phyloP scores from a whole-genome alignment of 2,113 vertebrate species.

The Chloebia gouldiae region DNA sequence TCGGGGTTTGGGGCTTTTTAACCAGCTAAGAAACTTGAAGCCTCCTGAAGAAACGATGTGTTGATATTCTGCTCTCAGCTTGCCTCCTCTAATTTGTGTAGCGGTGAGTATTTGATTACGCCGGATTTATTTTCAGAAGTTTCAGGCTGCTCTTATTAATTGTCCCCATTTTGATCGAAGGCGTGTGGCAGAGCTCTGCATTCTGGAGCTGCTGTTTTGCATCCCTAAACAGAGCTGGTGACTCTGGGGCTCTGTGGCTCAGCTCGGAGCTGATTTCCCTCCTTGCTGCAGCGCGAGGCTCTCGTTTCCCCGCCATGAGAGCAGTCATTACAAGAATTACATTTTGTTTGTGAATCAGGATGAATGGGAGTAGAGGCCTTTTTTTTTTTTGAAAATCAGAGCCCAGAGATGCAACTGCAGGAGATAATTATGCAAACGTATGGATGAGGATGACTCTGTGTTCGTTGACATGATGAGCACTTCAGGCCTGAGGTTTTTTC shows the following conservation, averaged over 20 bases:
- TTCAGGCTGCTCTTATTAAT: slow-evolving; percentile 69
- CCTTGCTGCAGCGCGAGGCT: not conserved
- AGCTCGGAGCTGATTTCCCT: not conserved
- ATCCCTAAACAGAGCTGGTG: slow-evolving; percentile 34
- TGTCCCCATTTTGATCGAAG: slow-evolving; percentile 48
- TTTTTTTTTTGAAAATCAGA: slow-evolving; percentile 27
- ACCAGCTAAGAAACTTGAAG: slow-evolving; percentile 15
- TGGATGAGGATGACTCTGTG: slow-evolving; percentile 28
- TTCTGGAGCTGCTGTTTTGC: slow-evolving; percentile 32
- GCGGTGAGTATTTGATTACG: slow-evolving; percentile 66
- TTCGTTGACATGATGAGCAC: slow-evolving; percentile 50
- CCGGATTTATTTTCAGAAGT: slow-evolving; percentile 69
- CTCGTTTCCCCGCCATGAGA: slow-evolving; percentile 10
- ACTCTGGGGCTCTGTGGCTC: not conserved
- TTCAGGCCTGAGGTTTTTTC: slow-evolving; percentile 9
- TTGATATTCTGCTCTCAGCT: slow-evolving; percentile 59
- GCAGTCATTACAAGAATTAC: slow-evolving; percentile 24
- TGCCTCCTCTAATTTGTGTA: slow-evolving; percentile 30
- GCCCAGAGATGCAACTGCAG: not conserved
- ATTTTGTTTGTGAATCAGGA: slow-evolving; percentile 34
- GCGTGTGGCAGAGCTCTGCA: slow-evolving; percentile 18
- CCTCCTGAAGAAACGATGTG: slow-evolving; percentile 14
- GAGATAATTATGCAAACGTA: slow-evolving; percentile 41
- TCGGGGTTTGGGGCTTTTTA: not conserved
- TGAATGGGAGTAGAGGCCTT: slow-evolving; percentile 25